Conservation (phyloP, 2,797 vertebrate genomes). For the Rousettus madagascariensis region DNA sequence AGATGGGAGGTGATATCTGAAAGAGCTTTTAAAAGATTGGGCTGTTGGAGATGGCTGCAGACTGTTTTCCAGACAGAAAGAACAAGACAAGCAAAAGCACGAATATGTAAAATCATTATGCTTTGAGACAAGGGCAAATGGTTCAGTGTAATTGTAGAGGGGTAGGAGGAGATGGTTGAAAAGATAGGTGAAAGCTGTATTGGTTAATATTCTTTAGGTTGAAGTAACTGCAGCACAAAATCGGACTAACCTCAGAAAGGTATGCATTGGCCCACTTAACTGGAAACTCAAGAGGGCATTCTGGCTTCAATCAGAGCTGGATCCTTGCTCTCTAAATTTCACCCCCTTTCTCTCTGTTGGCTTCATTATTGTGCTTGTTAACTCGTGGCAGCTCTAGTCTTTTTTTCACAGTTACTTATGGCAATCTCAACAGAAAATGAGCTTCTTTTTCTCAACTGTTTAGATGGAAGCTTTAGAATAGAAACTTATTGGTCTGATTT, state of each 20-base stretch:
- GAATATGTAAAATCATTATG: neutral
- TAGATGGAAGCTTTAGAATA: neutral
- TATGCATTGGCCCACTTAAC: neutral
- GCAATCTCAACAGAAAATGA: constrained; percentile 13
- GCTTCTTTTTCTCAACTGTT: neutral
- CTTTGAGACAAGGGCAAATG: neutral
- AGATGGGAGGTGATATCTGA: neutral
- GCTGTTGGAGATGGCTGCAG: neutral
- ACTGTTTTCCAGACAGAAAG: neutral
- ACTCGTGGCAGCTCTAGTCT: neutral
- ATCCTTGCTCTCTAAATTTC: neutral
- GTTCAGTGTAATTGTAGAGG: neutral
- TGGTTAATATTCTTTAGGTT: neutral
- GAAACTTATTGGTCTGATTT: neutral
- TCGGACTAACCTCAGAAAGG: neutral
- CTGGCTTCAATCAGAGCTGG: neutral
- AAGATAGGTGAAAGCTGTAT: neutral
- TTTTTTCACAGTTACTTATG: neutral
- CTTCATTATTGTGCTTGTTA: neutral
- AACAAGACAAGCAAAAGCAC: neutral
- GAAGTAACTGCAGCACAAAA: neutral
- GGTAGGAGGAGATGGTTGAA: neutral
- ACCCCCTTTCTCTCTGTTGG: neutral
- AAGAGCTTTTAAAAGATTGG: neutral
- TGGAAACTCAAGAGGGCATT: neutral